phyloP scores from a whole-genome alignment of 2,797 vertebrate genomes.

The Brachyalestes nurse region DNA sequence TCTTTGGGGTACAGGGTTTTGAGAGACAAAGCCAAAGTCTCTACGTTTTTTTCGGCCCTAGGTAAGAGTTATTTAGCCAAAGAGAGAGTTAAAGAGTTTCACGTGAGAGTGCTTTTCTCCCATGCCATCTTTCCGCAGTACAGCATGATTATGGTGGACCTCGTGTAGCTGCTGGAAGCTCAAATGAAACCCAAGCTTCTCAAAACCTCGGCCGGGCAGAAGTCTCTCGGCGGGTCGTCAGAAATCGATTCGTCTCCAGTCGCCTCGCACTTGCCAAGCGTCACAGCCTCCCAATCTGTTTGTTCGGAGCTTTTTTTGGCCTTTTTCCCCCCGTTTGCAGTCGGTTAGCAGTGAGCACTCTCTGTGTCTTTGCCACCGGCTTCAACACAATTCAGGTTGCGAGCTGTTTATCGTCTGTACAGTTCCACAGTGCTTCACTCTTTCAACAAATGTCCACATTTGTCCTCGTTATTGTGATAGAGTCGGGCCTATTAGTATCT shows the following conservation, averaged over 20 bases:
- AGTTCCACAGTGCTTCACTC: not conserved
- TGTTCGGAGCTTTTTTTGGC: not conserved
- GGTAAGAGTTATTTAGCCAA: too few relatives aligned
- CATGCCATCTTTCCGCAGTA: not conserved
- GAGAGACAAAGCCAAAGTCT: too few relatives aligned
- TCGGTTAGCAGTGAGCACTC: not conserved
- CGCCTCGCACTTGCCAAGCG: constrained; percentile 40
- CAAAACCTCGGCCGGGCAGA: constrained; percentile 25
- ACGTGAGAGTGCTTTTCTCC: not conserved
- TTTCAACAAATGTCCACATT: not conserved
- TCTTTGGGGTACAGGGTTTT: too few relatives aligned
- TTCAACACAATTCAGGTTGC: not conserved
- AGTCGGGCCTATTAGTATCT: not conserved
- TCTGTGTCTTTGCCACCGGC: not conserved
- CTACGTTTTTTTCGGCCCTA: too few relatives aligned
- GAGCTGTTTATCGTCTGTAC: not conserved
- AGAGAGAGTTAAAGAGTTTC: not conserved
- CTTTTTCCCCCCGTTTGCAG: not conserved
- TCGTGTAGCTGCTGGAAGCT: not conserved
- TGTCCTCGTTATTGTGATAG: not conserved
- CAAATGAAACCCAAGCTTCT: not conserved
- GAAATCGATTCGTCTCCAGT: constrained; percentile 56
- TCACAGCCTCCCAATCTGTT: constrained; percentile 20
- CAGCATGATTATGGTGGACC: not conserved
- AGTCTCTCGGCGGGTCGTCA: constrained; percentile 53